Evolutionary conservation across 2,888 invertebrate species (phyloP).

Genomic region (Torymus tubicola): DNA sequence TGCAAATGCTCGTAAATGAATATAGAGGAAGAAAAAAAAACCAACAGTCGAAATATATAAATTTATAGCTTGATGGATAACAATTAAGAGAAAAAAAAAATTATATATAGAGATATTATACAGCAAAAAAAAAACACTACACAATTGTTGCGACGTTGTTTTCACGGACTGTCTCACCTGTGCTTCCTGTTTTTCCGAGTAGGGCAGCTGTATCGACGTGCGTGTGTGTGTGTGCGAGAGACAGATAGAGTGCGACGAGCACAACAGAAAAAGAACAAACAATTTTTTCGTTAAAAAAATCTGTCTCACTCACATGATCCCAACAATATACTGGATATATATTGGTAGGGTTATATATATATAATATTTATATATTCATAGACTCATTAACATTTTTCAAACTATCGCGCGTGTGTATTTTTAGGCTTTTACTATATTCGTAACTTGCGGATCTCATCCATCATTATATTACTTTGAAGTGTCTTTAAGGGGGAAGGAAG

Average conservation of each 20-base stretch:
- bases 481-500: too few relatives aligned
- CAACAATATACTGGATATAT: background rate
- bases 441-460: conserved; percentile 22
- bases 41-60: conserved; percentile 10
- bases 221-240: too few relatives aligned
- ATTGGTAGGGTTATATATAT: too few relatives aligned
- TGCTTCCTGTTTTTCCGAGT: conserved; percentile 75
- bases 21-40: conserved; percentile 3
- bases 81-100: conserved; percentile 27
- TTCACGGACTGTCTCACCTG: conserved; percentile 72
- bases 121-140: conserved; percentile 50
- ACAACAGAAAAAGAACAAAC: conserved; percentile 55
- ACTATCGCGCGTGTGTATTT: conserved; percentile 6
- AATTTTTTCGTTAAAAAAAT: conserved; percentile 53
- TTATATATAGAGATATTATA: conserved; percentile 19
- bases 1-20: conserved; percentile 16
- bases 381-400: conserved; percentile 24
- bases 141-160: conserved; percentile 38
- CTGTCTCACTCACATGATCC: background rate
- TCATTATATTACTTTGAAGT: conserved; percentile 27
- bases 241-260: conserved; percentile 45
- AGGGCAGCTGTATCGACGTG: conserved; percentile 71
- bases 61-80: background rate
- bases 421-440: conserved; percentile 2
- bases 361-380: background rate